Base-by-base conservation (phyloP, 2,888 invertebrate species). In the Smittia sp. region DNA sequence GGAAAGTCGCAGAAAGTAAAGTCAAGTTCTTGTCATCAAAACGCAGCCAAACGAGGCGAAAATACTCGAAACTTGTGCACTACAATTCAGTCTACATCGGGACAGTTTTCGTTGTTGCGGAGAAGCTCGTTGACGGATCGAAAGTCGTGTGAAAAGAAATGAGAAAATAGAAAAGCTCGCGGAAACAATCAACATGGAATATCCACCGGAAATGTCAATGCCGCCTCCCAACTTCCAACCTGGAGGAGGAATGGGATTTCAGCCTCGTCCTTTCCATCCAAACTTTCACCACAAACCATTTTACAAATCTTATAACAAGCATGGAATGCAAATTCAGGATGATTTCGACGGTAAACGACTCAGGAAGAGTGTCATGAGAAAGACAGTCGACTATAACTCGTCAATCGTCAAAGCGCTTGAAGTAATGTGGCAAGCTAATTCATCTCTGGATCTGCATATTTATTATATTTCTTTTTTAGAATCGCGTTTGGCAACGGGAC, bases 351-450 rank as follows among this genome's bases (percentile, higher is more conserved):
- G 97, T 75, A 96, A 98, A 85, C 88, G 96, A 76, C 86, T 97
- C 78, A 86, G 98, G 79, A 98, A 98, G 85, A 95, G 96, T 77
- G 94, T 97, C 76, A 96, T 97, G 90, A 87, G 98, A 77, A 97
- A 97, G 85, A 98, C 98, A 38, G 96, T 98, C 73, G 98, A 98
- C 85, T 98, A 98, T 83, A 98, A 98, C 86, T 91, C 96, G 20
- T 90, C 98, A 41, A 92, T 98, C 79, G 92, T 97, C 75, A 93
- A 92, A 82, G 92, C 92, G 78, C 83, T 98, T 78, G 94, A 98
- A 88, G 93, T 92, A 83, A 82, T n/a, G n/a, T n/a, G n/a, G n/a
- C 65, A 6, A 54, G 32, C 1, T 15, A 46, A 24, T n/a, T 32
- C 1, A 13, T 67, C 69, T 52, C 52, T 4, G 15, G 52, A 7